Evolutionary conservation across 2,113 vertebrate genomes (phyloP).

Genomic region (Festucalex cinctus): DNA sequence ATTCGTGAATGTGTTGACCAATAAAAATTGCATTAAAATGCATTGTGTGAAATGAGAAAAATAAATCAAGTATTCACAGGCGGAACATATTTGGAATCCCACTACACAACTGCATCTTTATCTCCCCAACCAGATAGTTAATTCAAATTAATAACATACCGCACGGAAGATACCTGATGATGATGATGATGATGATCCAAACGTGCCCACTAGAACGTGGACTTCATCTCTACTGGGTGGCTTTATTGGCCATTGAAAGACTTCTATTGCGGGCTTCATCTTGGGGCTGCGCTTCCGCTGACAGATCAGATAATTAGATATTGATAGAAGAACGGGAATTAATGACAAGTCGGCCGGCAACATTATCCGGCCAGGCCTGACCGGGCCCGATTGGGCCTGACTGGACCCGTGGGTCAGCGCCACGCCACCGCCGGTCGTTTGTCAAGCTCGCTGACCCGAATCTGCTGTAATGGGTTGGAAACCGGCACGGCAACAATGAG

Average conservation of each 20-base stretch:
- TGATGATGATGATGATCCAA: conserved; percentile 39
- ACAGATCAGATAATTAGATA: conserved; percentile 73
- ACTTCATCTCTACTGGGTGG: conserved; percentile 23
- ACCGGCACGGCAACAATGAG: neutral
- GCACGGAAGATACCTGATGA: conserved; percentile 46
- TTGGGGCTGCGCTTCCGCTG: conserved; percentile 36
- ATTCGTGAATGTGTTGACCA: neutral
- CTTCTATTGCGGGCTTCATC: conserved; percentile 55
- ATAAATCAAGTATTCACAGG: neutral
- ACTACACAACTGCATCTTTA: conserved; percentile 27
- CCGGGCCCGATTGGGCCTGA: neutral
- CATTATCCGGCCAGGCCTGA: conserved; percentile 49
- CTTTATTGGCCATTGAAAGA: conserved; percentile 47
- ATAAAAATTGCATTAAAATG: neutral
- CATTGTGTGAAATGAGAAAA: neutral
- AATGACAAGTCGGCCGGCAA: conserved; percentile 61
- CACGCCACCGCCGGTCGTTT: conserved; percentile 44
- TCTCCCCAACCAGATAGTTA: conserved; percentile 49
- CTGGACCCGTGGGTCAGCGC: conserved; percentile 35
- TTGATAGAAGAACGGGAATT: conserved; percentile 72
- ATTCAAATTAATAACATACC: conserved; percentile 56
- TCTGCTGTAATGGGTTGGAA: conserved; percentile 49
- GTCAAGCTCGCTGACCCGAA: conserved; percentile 62
- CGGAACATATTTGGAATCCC: neutral
- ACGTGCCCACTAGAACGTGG: conserved; percentile 32